Evolutionary conservation across 2,888 invertebrate species (phyloP).

Genomic region (Hemicrepidius hirtus): DNA sequence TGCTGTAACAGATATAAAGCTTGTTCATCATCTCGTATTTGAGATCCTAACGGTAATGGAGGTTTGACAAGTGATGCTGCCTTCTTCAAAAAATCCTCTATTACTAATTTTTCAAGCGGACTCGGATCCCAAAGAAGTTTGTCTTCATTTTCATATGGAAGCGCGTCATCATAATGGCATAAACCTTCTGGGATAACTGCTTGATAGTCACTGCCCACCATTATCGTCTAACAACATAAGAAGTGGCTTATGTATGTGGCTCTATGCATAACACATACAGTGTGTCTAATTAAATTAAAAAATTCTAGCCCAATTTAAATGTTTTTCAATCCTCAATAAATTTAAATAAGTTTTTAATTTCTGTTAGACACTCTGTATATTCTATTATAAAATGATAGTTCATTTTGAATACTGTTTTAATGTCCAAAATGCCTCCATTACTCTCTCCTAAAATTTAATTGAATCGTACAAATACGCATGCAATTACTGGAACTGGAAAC

Average conservation of each 20-base stretch:
- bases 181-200: constrained; percentile 95
- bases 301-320: too few relatives aligned
- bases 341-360: too few relatives aligned
- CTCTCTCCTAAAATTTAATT: too few relatives aligned
- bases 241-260: constrained; percentile 4
- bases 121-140: constrained; percentile 95
- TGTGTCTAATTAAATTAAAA: constrained; percentile 4
- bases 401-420: too few relatives aligned
- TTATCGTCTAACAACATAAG: constrained; percentile 80
- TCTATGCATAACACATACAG: neutral
- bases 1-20: constrained; percentile 92
- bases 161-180: constrained; percentile 93
- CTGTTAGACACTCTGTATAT: too few relatives aligned
- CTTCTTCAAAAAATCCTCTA: constrained; percentile 87
- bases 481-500: too few relatives aligned
- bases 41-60: constrained; percentile 82
- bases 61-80: constrained; percentile 71
- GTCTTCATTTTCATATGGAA: constrained; percentile 96
- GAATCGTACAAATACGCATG: too few relatives aligned
- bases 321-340: too few relatives aligned
- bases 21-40: constrained; percentile 91
- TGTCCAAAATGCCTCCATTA: too few relatives aligned
- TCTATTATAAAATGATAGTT: too few relatives aligned
- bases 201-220: constrained; percentile 96
- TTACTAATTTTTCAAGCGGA: constrained; percentile 80